A percentile compares a stretch with the other conserved stretches of the same genome.
Evolutionary conservation across 2,113 vertebrate species (phyloP).

Genomic region (Ondatra zibethicus): DNA sequence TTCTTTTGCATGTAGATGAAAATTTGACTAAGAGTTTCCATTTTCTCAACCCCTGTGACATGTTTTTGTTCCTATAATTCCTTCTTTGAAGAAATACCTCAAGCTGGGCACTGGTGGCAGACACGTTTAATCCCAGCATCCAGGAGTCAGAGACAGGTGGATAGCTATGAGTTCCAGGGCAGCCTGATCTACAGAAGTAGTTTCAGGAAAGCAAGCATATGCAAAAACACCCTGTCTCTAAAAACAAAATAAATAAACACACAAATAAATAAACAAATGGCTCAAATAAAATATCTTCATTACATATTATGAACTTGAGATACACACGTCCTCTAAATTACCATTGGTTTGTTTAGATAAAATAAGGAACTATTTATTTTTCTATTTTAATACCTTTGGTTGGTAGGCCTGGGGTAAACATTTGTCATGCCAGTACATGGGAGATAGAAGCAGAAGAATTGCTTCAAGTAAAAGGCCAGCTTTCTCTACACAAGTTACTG

Average conservation of each 20-base stretch:
- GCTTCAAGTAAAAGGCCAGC: background rate
- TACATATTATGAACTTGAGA: background rate
- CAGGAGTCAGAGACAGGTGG: background rate
- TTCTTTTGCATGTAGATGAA: background rate
- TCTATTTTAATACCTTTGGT: background rate
- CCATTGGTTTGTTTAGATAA: background rate
- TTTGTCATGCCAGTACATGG: background rate
- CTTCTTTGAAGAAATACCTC: conserved; percentile 30
- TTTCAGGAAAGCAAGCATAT: background rate
- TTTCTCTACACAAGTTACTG: background rate
- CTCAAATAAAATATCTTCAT: conserved; percentile 47
- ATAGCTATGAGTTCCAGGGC: background rate
- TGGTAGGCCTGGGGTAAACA: background rate
- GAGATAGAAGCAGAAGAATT: background rate
- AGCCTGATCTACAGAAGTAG: background rate
- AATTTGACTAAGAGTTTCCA: background rate
- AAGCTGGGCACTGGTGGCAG: background rate
- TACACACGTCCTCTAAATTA: background rate
- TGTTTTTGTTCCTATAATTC: background rate
- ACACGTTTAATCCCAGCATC: background rate
- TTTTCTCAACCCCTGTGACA: background rate
- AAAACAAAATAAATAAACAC: background rate
- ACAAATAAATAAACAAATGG: background rate
- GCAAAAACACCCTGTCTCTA: background rate
- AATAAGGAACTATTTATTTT: background rate